Base-by-base conservation (phyloP, 2,113 vertebrate genomes). In the Spermophilus dauricus region DNA sequence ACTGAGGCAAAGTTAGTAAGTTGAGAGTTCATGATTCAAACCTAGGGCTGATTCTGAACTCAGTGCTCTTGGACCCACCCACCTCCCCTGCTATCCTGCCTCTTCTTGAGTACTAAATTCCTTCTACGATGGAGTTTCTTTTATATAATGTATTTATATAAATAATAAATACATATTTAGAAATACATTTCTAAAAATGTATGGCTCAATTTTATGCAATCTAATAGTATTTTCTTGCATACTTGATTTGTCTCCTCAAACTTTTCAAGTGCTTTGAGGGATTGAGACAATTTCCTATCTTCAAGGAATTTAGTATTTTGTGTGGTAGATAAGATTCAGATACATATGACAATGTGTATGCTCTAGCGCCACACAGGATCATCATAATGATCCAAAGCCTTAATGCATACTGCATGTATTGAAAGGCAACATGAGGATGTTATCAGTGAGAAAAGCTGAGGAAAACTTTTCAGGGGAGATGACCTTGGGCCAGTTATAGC, bases 171-270 rank as follows among this genome's bases (percentile, higher is more conserved):
- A 16, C 51, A 53, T 4, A 53, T 53, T 53, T 53, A 87, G 24
- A 56, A 86, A 9, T 61, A 30, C 22, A 11, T 94, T 94, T 81
- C 77, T 94, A 85, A 81, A 94, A 75, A 30, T 30, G 2, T 17
- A 4, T 37, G 32, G 20, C 72, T 93, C 90, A 37, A 11, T 90
- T 97, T 93, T 94, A 28, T 95, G 69, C 39, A 81, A 37, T 80
- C 28, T 34, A 26, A 63, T 77, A 58, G 22, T 37, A 9, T 89
- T 96, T 82, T 89, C 56, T 73, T 94, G 48, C 83, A 42, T 91
- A 24, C 13, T 2, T 70, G 30, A 22, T 53, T 89, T 85, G n/a
- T 93, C 8, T 65, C 84, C 17, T 82, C 65, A n/a, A 67, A 80
- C 67, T 77, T 94, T 87, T 26, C 80, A 69, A 56, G 72, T 81